Percentiles rank a stretch among this genome's conserved stretches.
These are phyloP conservation scores for Chionomys nivalis DNA, from an alignment of 2,113 vertebrate genomes.

Conservation along the genomic window DNA sequence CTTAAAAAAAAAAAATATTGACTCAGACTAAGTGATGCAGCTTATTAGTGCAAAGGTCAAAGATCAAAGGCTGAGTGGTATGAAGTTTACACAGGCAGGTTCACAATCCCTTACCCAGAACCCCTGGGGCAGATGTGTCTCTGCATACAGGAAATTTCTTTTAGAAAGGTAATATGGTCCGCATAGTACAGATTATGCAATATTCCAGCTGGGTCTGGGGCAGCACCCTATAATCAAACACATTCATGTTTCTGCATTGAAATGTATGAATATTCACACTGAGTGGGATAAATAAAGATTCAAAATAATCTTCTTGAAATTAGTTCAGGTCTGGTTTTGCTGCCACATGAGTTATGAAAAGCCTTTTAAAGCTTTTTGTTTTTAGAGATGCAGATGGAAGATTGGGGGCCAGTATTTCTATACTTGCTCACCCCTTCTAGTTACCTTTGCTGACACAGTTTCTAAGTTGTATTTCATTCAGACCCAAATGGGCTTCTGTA, in stretches of 20 bases:
- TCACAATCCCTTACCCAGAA: background rate
- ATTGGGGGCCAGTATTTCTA: constrained; percentile 30
- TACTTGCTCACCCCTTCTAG: background rate
- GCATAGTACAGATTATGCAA: constrained; percentile 34
- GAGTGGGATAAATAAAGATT: constrained; percentile 65
- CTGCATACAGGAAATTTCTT: constrained; percentile 53
- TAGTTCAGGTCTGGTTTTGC: constrained; percentile 71
- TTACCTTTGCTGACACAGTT: constrained; percentile 54
- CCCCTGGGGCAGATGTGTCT: constrained; percentile 16
- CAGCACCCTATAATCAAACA: constrained; percentile 68
- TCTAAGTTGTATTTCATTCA: constrained; percentile 52
- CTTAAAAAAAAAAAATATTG: constrained; percentile 47
- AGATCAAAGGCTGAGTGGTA: background rate
- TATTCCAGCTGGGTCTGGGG: constrained; percentile 64
- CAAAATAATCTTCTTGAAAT: constrained; percentile 70
- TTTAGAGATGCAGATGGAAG: constrained; percentile 59
- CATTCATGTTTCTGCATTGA: constrained; percentile 66
- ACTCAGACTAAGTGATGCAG: background rate
- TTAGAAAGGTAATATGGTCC: constrained; percentile 64
- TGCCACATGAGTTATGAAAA: constrained; percentile 67
- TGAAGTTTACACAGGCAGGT: background rate
- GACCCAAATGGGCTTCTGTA: constrained; percentile 19
- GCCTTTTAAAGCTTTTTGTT: constrained; percentile 58
- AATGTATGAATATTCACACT: constrained; percentile 73
- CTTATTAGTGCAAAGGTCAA: constrained; percentile 16